phyloP scores from a whole-genome alignment of 2,797 vertebrate species.

The Falco novaeseelandiae region DNA sequence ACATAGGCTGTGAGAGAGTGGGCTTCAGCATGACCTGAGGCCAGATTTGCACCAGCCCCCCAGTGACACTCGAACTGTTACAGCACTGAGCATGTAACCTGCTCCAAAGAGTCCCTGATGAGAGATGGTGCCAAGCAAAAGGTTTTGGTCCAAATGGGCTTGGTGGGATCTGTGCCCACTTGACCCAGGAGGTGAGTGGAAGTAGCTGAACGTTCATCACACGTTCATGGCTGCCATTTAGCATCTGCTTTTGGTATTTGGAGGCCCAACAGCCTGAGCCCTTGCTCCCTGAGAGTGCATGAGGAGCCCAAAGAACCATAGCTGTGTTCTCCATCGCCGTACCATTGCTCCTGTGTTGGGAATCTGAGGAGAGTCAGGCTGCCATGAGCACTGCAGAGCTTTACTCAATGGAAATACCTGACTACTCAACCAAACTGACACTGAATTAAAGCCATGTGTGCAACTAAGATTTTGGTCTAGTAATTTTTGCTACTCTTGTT shows the following conservation, averaged over 20 bases:
- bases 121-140: neutral
- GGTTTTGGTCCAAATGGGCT: neutral
- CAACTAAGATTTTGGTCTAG: neutral
- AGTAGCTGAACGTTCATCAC: neutral
- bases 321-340: neutral
- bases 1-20: neutral
- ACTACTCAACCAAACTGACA: neutral
- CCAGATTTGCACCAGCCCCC: neutral
- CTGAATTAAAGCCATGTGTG: accelerated
- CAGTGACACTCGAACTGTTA: neutral
- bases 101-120: neutral
- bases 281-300: neutral
- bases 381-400: neutral
- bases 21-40: neutral
- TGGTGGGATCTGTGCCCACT: neutral
- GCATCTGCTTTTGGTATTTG: neutral
- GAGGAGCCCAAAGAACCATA: accelerated
- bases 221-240: neutral
- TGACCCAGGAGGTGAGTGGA: neutral
- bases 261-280: neutral
- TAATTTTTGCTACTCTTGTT: neutral
- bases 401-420: neutral
- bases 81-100: neutral
- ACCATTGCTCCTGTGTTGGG: neutral
- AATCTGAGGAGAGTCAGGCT: neutral